phyloP scores from a whole-genome alignment of 2,113 vertebrate genomes.

The Lepus europaeus region DNA sequence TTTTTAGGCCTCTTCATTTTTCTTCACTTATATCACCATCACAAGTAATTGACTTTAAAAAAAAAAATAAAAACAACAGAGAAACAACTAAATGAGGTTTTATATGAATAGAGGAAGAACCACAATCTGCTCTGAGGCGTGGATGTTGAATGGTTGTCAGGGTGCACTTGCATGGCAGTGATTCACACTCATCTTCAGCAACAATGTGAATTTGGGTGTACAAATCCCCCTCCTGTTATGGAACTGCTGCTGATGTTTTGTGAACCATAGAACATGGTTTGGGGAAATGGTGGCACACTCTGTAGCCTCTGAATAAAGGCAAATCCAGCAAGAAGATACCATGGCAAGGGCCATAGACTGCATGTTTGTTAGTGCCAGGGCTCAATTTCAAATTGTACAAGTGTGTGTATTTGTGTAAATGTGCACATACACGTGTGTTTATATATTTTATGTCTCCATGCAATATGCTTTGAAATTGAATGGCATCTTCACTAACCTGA shows the following conservation, averaged over 20 bases:
- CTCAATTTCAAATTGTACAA: slow-evolving; percentile 18
- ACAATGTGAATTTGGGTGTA: not conserved
- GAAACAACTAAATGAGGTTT: slow-evolving; percentile 8
- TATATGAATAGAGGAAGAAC: not conserved
- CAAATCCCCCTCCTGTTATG: not conserved
- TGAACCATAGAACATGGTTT: not conserved
- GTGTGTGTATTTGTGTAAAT: not conserved
- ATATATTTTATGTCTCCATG: not conserved
- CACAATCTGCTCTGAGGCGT: not conserved
- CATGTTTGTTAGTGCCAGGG: not conserved
- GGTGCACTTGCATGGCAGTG: not conserved
- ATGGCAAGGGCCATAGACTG: not conserved
- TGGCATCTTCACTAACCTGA: not conserved
- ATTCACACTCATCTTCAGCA: not conserved
- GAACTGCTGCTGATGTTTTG: not conserved
- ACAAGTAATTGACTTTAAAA: slow-evolving; percentile 1
- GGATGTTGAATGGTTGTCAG: not conserved
- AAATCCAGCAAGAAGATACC: not conserved
- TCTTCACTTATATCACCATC: not conserved
- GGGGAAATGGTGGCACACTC: not conserved
- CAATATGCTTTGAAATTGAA: slow-evolving; percentile 38
- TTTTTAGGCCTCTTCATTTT: not conserved
- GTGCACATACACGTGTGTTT: not conserved
- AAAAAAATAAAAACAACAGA: not conserved
- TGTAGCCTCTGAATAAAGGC: slow-evolving; percentile 5